phyloP scores from a whole-genome alignment of 2,113 vertebrate species.

The Sialia sialis region DNA sequence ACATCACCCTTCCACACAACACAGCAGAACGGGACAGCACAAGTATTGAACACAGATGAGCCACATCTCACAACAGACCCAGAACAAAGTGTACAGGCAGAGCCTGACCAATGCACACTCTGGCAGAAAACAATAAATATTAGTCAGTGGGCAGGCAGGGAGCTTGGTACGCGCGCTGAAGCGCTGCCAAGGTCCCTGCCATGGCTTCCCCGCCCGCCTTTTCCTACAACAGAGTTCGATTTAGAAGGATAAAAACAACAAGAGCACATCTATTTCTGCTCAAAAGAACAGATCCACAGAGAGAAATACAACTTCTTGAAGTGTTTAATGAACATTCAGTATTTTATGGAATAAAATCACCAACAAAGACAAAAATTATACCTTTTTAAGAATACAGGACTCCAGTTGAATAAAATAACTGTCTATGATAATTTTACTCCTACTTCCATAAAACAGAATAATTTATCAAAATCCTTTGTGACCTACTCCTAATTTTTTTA shows the following conservation, averaged over 20 bases:
- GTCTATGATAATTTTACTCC: neutral
- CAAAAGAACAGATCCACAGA: neutral
- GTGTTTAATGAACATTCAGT: neutral
- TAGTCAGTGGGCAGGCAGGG: neutral
- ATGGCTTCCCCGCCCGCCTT: neutral
- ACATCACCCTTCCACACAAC: accelerated
- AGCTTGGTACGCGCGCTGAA: neutral
- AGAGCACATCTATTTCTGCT: neutral
- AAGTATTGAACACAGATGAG: neutral
- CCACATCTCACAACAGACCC: neutral
- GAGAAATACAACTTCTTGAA: neutral
- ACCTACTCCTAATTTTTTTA: neutral
- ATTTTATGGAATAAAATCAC: neutral
- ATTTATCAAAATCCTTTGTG: conserved; percentile 18
- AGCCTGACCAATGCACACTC: neutral
- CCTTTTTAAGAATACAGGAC: neutral
- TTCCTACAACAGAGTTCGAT: neutral
- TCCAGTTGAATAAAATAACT: neutral
- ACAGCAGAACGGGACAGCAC: accelerated
- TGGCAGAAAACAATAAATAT: neutral
- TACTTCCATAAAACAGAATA: neutral
- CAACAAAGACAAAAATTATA: neutral
- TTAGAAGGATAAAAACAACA: neutral
- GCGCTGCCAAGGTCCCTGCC: neutral
- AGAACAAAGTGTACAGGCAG: conserved; percentile 13